Evolutionary conservation across 2,888 invertebrate species (phyloP).

Genomic region (Agrochola lychnidis): DNA sequence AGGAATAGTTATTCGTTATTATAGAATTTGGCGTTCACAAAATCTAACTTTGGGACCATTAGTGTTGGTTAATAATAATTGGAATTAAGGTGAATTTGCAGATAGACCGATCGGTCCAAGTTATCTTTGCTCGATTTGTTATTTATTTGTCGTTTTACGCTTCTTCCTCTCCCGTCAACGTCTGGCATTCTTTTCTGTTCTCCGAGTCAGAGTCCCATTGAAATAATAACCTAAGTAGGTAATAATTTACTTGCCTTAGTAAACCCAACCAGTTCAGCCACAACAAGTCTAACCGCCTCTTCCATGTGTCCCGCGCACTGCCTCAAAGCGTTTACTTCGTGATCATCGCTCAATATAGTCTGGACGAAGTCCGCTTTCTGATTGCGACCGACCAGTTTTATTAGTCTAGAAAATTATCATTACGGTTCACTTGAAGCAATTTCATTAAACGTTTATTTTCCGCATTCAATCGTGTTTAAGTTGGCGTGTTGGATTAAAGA

Average conservation of each 20-base stretch:
- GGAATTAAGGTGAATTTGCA: not conserved
- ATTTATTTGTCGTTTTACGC: not conserved
- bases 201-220: no score
- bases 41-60: not conserved
- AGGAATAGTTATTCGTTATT: not conserved
- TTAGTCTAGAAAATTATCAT: conserved; percentile 70
- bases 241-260: conserved; percentile 78
- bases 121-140: not conserved
- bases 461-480: not conserved
- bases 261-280: conserved; percentile 80
- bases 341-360: conserved; percentile 79
- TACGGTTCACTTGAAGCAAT: conserved; percentile 1
- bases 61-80: not conserved
- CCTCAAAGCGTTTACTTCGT: conserved; percentile 75
- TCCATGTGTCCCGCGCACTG: conserved; percentile 76
- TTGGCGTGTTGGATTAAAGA: not conserved
- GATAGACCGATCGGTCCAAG: not conserved
- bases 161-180: not conserved
- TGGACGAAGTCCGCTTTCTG: conserved; percentile 79
- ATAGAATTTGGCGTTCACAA: not conserved
- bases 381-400: conserved; percentile 74
- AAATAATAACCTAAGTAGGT: not conserved
- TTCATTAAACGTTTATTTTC: not conserved
- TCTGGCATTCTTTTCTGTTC: not conserved
- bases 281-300: conserved; percentile 68